phyloP scores from a whole-genome alignment of 1,140 invertebrate genomes.

The Rhagoletis pomonella region DNA sequence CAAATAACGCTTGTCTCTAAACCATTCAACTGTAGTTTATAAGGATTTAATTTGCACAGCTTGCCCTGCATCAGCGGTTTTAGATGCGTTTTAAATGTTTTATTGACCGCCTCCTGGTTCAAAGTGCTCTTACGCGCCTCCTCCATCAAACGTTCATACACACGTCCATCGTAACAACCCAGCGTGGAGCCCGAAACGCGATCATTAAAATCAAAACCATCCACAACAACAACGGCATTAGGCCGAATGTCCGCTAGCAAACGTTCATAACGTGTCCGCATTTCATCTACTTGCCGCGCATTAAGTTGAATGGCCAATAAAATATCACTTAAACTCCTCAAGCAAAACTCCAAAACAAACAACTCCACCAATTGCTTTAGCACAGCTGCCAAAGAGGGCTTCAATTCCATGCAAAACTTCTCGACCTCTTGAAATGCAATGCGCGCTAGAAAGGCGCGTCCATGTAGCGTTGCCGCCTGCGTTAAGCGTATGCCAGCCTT shows the following conservation, averaged over 20 bases:
- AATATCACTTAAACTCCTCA: slow-evolving; percentile 83
- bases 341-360: slow-evolving; percentile 84
- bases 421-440: slow-evolving; percentile 77
- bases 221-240: slow-evolving; percentile 91
- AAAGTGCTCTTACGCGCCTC: slow-evolving; percentile 90
- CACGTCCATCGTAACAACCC: slow-evolving; percentile 92
- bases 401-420: slow-evolving; percentile 73
- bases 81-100: slow-evolving; percentile 83
- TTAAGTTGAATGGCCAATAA: slow-evolving; percentile 80
- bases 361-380: slow-evolving; percentile 83
- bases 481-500: slow-evolving; percentile 85
- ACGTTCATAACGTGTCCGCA: slow-evolving; percentile 82
- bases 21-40: too few species aligned
- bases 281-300: slow-evolving; percentile 77
- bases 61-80: slow-evolving; percentile 85
- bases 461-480: slow-evolving; percentile 84
- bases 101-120: slow-evolving; percentile 86
- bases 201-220: slow-evolving; percentile 92
- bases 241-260: slow-evolving; percentile 83
- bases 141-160: slow-evolving; percentile 90
- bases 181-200: slow-evolving; percentile 86
- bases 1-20: too few species aligned
- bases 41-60: slow-evolving; percentile 71
- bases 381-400: slow-evolving; percentile 77
- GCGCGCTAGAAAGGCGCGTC: slow-evolving; percentile 83